Evolutionary conservation across 2,888 invertebrate species (phyloP).

Genomic region (Drosophila parthenogenetica): DNA sequence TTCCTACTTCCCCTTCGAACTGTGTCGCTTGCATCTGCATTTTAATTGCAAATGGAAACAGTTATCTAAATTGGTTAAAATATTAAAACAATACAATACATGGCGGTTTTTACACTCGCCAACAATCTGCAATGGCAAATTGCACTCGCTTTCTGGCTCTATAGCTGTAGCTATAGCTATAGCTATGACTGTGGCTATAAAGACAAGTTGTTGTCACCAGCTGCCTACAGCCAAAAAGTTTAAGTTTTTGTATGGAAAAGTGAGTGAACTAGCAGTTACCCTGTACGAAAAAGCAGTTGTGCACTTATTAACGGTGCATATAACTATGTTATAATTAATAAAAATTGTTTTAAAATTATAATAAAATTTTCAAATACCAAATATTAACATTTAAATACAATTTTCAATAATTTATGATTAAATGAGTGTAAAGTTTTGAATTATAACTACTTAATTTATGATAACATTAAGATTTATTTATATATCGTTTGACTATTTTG

Average conservation of each 20-base stretch:
- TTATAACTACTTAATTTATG: no score
- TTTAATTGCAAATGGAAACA: slow-evolving; percentile 83
- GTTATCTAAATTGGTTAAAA: slow-evolving; percentile 83
- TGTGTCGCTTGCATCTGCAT: slow-evolving; percentile 65
- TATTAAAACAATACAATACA: slow-evolving; percentile 68
- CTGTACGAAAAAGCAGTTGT: not conserved
- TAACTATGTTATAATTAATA: no score
- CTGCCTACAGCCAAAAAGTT: slow-evolving; percentile 20
- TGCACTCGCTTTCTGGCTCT: slow-evolving; percentile 21
- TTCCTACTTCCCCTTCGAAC: not conserved
- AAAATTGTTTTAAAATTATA: no score
- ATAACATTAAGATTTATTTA: no score
- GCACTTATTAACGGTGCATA: no score
- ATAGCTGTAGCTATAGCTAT: slow-evolving; percentile 1
- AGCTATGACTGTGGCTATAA: not conserved
- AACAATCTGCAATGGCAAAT: slow-evolving; percentile 48
- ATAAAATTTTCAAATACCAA: not conserved
- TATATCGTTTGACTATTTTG: no score
- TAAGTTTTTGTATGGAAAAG: no score
- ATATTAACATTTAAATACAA: no score
- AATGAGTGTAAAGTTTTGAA: no score
- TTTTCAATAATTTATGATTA: no score
- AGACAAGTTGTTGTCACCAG: slow-evolving; percentile 32
- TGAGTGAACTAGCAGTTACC: not conserved
- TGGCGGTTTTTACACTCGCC: slow-evolving; percentile 37